phyloP scores from a whole-genome alignment of 2,888 invertebrate genomes.

The Acleris cristana region DNA sequence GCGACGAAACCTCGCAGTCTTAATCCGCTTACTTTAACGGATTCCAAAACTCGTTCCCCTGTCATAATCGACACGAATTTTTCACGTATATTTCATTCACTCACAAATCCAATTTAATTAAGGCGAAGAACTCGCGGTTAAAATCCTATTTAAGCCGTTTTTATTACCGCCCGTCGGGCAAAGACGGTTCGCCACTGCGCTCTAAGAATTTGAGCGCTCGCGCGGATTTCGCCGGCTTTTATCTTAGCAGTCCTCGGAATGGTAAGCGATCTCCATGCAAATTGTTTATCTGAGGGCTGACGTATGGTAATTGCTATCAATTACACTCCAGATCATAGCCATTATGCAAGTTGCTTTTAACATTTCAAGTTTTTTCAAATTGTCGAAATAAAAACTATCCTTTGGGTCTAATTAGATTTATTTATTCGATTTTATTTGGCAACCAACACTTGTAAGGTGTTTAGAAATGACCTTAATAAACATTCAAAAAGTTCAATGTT shows the following conservation, averaged over 20 bases:
- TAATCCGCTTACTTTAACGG: slow-evolving; percentile 57
- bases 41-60: slow-evolving; percentile 74
- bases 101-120: slow-evolving; percentile 84
- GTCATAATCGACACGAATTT: slow-evolving; percentile 81
- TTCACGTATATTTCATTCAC: slow-evolving; percentile 82
- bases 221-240: slow-evolving; percentile 76
- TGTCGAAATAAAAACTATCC: neutral
- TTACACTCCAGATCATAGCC: slow-evolving; percentile 18
- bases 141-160: slow-evolving; percentile 84
- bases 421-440: no score
- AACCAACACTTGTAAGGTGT: no score
- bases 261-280: slow-evolving; percentile 74
- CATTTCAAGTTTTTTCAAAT: neutral
- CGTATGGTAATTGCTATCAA: slow-evolving; percentile 31
- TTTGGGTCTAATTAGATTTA: no score
- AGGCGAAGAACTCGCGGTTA: slow-evolving; percentile 82
- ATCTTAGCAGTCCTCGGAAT: slow-evolving; percentile 69
- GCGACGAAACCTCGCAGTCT: slow-evolving; percentile 20
- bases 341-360: neutral
- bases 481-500: no score
- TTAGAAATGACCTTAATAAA: no score
- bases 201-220: slow-evolving; percentile 78
- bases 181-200: slow-evolving; percentile 78
- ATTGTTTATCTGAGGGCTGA: slow-evolving; percentile 61
- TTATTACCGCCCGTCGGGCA: slow-evolving; percentile 82